phyloP scores from a whole-genome alignment of 2,888 invertebrate genomes.

The Timandra comae region DNA sequence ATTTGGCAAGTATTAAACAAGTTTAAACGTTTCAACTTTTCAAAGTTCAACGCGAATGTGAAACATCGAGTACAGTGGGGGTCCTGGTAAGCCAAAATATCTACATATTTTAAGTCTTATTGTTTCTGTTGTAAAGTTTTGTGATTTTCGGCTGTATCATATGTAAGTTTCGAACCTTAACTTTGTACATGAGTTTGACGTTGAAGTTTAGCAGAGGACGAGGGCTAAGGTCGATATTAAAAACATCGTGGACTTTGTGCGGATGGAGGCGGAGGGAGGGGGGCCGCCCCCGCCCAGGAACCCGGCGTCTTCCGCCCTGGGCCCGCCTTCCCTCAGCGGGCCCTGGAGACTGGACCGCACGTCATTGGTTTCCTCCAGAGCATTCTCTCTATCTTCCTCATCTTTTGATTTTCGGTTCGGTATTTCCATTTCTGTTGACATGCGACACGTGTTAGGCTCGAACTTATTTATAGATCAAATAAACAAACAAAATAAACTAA shows the following conservation, averaged over 20 bases:
- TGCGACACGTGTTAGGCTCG: too few species aligned
- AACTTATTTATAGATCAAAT: too few species aligned
- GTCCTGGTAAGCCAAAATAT: too few species aligned
- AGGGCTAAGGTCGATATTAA: constrained; percentile 55
- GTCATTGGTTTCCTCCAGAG: constrained; percentile 63
- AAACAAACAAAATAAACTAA: too few species aligned
- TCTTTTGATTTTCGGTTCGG: constrained; percentile 71
- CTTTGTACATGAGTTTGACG: constrained; percentile 46
- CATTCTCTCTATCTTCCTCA: constrained; percentile 59
- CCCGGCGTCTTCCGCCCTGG: constrained; percentile 62
- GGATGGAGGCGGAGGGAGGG: constrained; percentile 32
- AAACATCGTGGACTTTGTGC: constrained; percentile 43
- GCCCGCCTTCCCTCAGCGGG: constrained; percentile 78
- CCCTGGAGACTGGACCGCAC: constrained; percentile 81
- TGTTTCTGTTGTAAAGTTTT: neutral
- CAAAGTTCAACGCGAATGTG: too few species aligned
- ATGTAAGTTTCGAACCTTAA: constrained; percentile 27
- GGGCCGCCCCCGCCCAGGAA: constrained; percentile 59
- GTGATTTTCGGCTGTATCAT: constrained; percentile 1
- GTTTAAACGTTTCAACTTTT: too few species aligned
- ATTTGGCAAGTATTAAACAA: too few species aligned
- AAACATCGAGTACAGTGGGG: too few species aligned
- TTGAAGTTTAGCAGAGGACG: constrained; percentile 56
- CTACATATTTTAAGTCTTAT: too few species aligned
- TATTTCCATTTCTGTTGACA: constrained; percentile 78